Conservation (phyloP, 2,888 invertebrate genomes). For the Andrena bucephala region DNA sequence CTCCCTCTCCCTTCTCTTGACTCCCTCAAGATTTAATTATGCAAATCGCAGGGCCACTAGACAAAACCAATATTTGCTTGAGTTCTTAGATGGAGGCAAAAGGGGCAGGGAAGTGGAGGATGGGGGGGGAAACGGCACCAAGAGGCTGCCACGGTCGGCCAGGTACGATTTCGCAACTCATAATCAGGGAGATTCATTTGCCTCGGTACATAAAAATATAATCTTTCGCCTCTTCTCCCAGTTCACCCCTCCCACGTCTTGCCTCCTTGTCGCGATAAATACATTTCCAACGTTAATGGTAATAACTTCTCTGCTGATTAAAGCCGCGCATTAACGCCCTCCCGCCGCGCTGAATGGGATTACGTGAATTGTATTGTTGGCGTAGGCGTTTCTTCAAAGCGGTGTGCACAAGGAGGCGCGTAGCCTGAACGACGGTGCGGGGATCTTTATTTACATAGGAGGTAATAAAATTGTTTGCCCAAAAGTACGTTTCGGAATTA, state of each 20-base stretch:
- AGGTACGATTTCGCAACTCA: conserved; percentile 72
- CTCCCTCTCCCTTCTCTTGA: conserved; percentile 24
- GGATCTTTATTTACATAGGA: conserved; percentile 19
- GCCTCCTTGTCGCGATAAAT: conserved; percentile 66
- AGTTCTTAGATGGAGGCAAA: conserved; percentile 73
- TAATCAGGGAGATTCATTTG: conserved; percentile 80
- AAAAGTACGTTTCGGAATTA: conserved; percentile 7
- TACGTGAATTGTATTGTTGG: conserved; percentile 42
- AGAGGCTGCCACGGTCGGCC: conserved; percentile 51
- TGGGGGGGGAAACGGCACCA: conserved; percentile 36
- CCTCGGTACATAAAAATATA: conserved; percentile 79
- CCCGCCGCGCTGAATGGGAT: conserved; percentile 42
- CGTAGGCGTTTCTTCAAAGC: conserved; percentile 10
- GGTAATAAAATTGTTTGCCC: conserved; percentile 10
- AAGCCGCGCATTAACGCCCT: conserved; percentile 64
- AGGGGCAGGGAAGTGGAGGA: conserved; percentile 23
- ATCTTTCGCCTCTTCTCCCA: conserved; percentile 56
- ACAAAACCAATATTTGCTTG: conserved; percentile 82
- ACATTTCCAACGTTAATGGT: conserved; percentile 58
- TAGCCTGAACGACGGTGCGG: background rate
- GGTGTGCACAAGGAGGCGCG: background rate
- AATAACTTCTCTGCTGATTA: conserved; percentile 68
- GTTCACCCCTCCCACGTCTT: background rate
- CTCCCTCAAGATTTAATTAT: conserved; percentile 81
- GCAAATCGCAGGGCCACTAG: conserved; percentile 82